These are phyloP conservation scores for Gallinago jamesoni DNA, from an alignment of 2,113 vertebrate species.

Conservation along the genomic window DNA sequence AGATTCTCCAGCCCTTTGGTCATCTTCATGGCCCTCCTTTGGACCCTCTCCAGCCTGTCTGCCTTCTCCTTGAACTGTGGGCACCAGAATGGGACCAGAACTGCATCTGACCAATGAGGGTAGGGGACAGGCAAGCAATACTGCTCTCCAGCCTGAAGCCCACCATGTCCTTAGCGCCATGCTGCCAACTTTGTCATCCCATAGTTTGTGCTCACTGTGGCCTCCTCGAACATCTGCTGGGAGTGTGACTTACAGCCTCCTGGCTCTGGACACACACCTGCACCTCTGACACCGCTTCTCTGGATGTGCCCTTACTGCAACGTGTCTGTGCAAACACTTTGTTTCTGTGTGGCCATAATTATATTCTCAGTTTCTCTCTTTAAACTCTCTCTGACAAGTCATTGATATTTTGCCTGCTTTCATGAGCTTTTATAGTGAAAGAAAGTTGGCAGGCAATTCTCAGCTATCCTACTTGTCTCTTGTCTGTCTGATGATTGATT, in stretches of 20 bases:
- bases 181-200: background rate
- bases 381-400: background rate
- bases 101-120: background rate
- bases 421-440: background rate
- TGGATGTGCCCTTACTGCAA: fast-evolving
- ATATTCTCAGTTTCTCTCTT: constrained; percentile 6
- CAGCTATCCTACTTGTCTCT: constrained; percentile 7
- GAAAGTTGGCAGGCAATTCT: constrained; percentile 42
- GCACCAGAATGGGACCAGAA: background rate
- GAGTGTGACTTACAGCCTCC: fast-evolving
- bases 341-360: background rate
- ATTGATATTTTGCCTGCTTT: constrained; percentile 25
- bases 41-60: background rate
- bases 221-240: background rate
- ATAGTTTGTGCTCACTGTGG: fast-evolving
- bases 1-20: background rate
- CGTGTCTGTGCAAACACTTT: background rate
- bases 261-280: background rate
- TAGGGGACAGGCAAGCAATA: background rate
- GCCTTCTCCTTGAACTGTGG: background rate
- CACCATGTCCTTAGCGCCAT: fast-evolving
- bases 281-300: background rate
- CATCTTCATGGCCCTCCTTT: background rate
- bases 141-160: background rate
- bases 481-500: constrained; percentile 55